phyloP scores from a whole-genome alignment of 1,140 invertebrate species.

The Neodiprion lecontei region DNA sequence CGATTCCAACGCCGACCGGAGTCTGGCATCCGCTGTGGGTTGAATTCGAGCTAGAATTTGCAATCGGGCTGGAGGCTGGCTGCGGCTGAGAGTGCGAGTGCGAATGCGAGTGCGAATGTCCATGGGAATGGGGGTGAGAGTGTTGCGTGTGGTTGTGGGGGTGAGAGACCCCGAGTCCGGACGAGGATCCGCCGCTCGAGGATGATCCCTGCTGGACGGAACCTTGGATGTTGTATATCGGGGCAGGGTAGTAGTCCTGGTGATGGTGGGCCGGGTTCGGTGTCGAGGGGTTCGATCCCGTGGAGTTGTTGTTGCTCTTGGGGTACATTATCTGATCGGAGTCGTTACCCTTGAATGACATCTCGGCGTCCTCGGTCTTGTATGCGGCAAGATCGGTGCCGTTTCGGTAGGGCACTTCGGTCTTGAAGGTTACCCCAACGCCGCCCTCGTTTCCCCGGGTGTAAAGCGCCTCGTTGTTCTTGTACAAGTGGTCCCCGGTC shows the following conservation, averaged over 20 bases:
- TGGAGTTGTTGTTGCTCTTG: slow-evolving; percentile 34
- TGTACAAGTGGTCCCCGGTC: slow-evolving; percentile 42
- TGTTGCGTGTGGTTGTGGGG: no score
- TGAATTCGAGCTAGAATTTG: slow-evolving; percentile 45
- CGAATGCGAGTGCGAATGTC: no score
- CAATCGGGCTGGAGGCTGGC: slow-evolving; percentile 36
- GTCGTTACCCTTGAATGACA: slow-evolving; percentile 29
- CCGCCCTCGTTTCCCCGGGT: slow-evolving; percentile 43
- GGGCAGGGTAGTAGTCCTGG: neutral
- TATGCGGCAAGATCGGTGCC: slow-evolving; percentile 38
- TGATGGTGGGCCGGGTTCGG: slow-evolving; percentile 6
- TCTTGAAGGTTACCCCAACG: slow-evolving; percentile 44
- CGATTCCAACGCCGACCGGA: slow-evolving; percentile 27
- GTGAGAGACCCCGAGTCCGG: no score
- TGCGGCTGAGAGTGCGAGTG: slow-evolving; percentile 33
- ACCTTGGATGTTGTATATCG: neutral
- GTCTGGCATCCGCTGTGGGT: slow-evolving; percentile 48
- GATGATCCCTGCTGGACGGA: neutral
- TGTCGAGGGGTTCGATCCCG: slow-evolving; percentile 24
- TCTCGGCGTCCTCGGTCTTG: slow-evolving; percentile 30
- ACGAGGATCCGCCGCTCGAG: no score
- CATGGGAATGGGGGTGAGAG: no score
- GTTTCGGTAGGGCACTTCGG: slow-evolving; percentile 45
- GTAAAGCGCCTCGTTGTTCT: slow-evolving; percentile 39
- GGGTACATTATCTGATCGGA: slow-evolving; percentile 44